Conservation (phyloP, 1,140 invertebrate genomes). For the Bilobella aurantiaca region DNA sequence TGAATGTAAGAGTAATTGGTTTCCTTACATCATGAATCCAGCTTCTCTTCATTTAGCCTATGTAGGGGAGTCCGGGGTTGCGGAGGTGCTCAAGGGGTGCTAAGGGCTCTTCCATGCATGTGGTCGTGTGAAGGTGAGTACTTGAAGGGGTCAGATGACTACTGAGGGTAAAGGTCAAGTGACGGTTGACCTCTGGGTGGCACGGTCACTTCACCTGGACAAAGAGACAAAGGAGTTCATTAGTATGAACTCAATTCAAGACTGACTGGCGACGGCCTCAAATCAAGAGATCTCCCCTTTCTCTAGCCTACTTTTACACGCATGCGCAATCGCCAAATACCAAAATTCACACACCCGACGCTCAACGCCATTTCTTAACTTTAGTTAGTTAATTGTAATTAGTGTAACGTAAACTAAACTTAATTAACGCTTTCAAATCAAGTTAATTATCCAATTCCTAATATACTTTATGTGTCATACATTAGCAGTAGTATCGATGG, state of each 20-base stretch:
- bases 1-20: background rate
- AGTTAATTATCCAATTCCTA: background rate
- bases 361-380: background rate
- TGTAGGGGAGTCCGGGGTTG: background rate
- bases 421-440: background rate
- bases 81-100: background rate
- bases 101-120: too few species aligned
- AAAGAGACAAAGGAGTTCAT: background rate
- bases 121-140: too few species aligned
- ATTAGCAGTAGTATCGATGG: too few species aligned
- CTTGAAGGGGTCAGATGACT: background rate
- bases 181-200: background rate
- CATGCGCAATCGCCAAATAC: background rate
- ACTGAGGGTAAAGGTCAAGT: background rate
- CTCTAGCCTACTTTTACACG: background rate
- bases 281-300: background rate
- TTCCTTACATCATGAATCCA: background rate
- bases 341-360: background rate
- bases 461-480: background rate
- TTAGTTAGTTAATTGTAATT: background rate
- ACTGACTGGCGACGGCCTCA: too few species aligned
- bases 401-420: background rate
- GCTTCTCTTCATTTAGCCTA: constrained; percentile 5
- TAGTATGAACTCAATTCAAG: background rate
- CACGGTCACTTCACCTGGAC: background rate